Percentiles rank a stretch among this genome's conserved stretches.
Evolutionary conservation across 2,113 vertebrate species (phyloP).

Genomic region (Serinus canaria): DNA sequence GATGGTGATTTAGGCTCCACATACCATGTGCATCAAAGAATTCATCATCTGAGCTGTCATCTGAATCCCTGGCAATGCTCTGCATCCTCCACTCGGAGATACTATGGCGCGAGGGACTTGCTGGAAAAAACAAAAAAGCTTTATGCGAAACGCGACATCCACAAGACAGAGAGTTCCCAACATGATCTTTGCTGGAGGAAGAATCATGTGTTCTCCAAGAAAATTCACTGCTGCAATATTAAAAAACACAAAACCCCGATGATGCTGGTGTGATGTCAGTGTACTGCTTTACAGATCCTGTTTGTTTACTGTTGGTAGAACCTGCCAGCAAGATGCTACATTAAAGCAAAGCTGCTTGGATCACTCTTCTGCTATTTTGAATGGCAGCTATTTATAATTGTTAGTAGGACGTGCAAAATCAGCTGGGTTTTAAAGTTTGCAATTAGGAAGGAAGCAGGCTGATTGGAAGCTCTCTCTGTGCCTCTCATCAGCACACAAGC

Average conservation of each 20-base stretch:
- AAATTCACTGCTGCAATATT: slow-evolving; percentile 37
- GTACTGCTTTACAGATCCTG: slow-evolving; percentile 15
- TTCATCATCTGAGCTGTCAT: slow-evolving; percentile 93
- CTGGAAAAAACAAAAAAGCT: slow-evolving; percentile 71
- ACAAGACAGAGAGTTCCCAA: slow-evolving; percentile 29
- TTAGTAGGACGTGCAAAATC: slow-evolving; percentile 61
- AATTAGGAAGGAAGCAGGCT: slow-evolving; percentile 62
- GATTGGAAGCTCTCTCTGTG: slow-evolving; percentile 13
- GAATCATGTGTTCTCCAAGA: slow-evolving; percentile 15
- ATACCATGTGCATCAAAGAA: slow-evolving; percentile 97
- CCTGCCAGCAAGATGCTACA: slow-evolving; percentile 52
- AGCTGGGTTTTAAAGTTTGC: slow-evolving; percentile 61
- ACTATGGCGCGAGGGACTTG: slow-evolving; percentile 91
- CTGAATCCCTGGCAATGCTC: slow-evolving; percentile 93
- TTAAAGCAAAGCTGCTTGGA: slow-evolving; percentile 38
- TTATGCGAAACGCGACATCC: neutral
- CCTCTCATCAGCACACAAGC: slow-evolving; percentile 31
- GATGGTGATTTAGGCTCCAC: neutral
- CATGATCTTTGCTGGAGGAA: slow-evolving; percentile 44
- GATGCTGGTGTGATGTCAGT: slow-evolving; percentile 58
- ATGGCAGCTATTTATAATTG: slow-evolving; percentile 69
- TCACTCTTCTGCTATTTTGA: slow-evolving; percentile 42
- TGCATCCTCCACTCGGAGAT: slow-evolving; percentile 97
- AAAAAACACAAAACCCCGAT: slow-evolving; percentile 28
- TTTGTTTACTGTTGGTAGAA: slow-evolving; percentile 50